Evolutionary conservation across 2,888 invertebrate species (phyloP).

Genomic region (Ectropis crepuscularia): DNA sequence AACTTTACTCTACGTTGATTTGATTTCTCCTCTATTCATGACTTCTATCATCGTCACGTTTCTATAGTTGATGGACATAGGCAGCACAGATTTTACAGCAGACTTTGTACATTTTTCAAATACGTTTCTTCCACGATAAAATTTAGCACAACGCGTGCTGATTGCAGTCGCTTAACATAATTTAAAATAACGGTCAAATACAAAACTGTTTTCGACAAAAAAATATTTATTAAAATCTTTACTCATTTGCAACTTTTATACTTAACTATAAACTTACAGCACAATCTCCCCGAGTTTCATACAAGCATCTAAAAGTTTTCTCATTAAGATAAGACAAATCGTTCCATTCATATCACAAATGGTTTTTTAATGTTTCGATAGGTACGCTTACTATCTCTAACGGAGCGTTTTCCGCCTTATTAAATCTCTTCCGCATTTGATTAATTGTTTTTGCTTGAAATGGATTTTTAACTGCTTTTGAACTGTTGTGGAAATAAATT

Average conservation of each 20-base stretch:
- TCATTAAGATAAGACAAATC: conserved; percentile 76
- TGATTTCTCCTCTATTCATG: too few species aligned
- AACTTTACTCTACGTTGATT: too few species aligned
- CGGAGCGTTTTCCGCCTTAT: conserved; percentile 29
- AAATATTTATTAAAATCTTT: not conserved
- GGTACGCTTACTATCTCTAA: conserved; percentile 49
- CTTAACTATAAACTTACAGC: not conserved
- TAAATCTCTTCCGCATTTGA: conserved; percentile 22
- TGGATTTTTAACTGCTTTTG: conserved; percentile 21
- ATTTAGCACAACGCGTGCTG: too few species aligned
- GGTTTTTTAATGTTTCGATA: conserved; percentile 70
- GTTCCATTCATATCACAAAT: conserved; percentile 68
- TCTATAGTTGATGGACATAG: too few species aligned
- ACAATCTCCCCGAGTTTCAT: conserved; percentile 5
- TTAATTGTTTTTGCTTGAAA: conserved; percentile 29
- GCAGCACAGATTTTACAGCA: too few species aligned
- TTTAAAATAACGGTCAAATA: not conserved
- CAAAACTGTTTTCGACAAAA: not conserved
- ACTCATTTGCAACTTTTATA: not conserved
- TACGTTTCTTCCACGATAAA: too few species aligned
- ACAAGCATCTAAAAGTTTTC: conserved; percentile 55
- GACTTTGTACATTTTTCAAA: too few species aligned
- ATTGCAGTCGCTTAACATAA: too few species aligned
- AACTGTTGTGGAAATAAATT: conserved; percentile 2
- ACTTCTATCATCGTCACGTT: too few species aligned